Conservation (phyloP, 1,140 invertebrate species). For the Dolichoris vasculosae region DNA sequence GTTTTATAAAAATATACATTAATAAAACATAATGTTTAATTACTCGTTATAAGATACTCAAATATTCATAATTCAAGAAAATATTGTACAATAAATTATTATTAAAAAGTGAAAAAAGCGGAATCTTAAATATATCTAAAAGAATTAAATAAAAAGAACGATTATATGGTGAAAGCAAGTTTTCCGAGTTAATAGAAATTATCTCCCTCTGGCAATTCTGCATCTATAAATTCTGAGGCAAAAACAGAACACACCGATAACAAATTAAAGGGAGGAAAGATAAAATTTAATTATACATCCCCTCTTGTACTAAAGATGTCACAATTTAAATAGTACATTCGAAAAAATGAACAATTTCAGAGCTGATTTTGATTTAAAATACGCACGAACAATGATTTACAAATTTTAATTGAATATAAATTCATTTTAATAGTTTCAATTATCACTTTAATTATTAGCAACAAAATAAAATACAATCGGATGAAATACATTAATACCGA, state of each 20-base stretch:
- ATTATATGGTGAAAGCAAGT: not conserved
- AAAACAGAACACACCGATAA: not conserved
- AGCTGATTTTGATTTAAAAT: not conserved
- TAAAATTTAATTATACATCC: not conserved
- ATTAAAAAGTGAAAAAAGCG: too few species aligned
- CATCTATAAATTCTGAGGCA: not conserved
- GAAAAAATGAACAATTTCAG: not conserved
- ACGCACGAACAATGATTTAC: not conserved
- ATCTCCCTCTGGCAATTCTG: not conserved
- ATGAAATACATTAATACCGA: too few species aligned
- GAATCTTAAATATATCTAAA: too few species aligned
- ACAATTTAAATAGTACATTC: not conserved
- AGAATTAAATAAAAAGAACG: not conserved
- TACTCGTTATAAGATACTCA: too few species aligned
- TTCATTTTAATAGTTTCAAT: too few species aligned
- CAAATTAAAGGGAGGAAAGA: not conserved
- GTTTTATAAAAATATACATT: too few species aligned
- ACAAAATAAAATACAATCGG: too few species aligned
- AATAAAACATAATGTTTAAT: too few species aligned
- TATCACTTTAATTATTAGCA: too few species aligned
- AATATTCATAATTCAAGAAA: too few species aligned
- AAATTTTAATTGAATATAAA: not conserved
- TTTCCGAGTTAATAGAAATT: not conserved
- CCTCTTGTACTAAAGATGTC: not conserved
- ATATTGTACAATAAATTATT: too few species aligned